A percentile compares a stretch with the other conserved stretches of the same genome.
Evolutionary conservation across 2,888 invertebrate species (phyloP).

Genomic region (Camptogramma bilineatum): DNA sequence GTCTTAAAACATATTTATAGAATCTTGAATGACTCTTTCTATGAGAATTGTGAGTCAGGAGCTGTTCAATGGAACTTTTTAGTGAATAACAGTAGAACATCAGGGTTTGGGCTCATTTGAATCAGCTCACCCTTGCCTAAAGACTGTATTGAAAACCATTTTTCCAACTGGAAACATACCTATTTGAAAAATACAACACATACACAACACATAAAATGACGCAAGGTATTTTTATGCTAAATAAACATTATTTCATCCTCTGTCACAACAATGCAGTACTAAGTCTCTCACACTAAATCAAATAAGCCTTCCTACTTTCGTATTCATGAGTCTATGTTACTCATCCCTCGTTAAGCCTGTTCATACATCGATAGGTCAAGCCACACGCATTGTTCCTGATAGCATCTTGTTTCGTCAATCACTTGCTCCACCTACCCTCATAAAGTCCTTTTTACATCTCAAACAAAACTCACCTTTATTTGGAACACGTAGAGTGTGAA

Average conservation of each 20-base stretch:
- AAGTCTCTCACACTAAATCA: conserved; percentile 30
- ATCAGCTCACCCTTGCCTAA: no score
- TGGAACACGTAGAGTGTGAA: conserved; percentile 21
- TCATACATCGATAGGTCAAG: conserved; percentile 64
- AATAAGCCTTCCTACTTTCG: conserved; percentile 34
- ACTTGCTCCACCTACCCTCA: conserved; percentile 62
- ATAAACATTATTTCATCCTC: neutral
- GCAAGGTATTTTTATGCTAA: neutral
- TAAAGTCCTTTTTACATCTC: conserved; percentile 9
- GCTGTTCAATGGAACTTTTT: no score
- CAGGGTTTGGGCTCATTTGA: no score
- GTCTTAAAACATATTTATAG: no score
- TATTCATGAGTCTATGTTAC: conserved; percentile 46
- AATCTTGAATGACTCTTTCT: no score
- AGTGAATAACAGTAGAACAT: no score
- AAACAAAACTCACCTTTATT: conserved; percentile 22
- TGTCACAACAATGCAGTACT: conserved; percentile 8
- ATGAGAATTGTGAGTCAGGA: no score
- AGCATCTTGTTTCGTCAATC: conserved; percentile 74
- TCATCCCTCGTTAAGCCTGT: conserved; percentile 56
- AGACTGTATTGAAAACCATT: no score
- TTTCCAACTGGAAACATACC: no score
- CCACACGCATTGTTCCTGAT: conserved; percentile 80
- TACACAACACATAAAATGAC: no score
- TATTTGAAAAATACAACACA: no score